phyloP scores from a whole-genome alignment of 1,140 invertebrate genomes.

The Holcopasites calliopsidis region DNA sequence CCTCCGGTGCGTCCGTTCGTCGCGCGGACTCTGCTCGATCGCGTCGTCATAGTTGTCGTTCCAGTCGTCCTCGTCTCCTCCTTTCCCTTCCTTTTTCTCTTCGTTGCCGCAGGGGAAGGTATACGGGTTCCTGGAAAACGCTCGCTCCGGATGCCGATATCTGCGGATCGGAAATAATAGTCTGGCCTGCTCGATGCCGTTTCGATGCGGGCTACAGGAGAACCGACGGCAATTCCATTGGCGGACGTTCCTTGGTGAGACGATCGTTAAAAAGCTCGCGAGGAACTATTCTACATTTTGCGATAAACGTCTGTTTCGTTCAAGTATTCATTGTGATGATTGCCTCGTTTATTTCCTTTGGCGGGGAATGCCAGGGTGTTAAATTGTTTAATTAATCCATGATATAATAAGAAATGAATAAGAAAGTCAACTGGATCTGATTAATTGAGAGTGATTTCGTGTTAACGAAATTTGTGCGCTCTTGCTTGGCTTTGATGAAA shows the following conservation, averaged over 20 bases:
- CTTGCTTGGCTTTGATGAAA: no score
- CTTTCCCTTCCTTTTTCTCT: slow-evolving; percentile 7
- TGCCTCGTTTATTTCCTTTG: no score
- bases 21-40: background rate
- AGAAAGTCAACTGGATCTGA: no score
- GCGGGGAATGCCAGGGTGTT: no score
- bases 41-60: background rate
- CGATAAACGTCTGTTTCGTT: no score
- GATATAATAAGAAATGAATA: no score
- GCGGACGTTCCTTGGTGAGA: background rate
- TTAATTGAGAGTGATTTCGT: no score
- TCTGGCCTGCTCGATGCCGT: background rate
- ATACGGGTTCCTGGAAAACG: slow-evolving; percentile 37
- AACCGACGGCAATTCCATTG: background rate
- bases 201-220: no score
- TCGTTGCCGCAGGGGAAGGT: background rate
- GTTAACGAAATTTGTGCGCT: no score
- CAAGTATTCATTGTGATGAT: no score
- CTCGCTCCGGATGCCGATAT: slow-evolving; percentile 9
- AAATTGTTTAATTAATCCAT: no score
- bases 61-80: background rate
- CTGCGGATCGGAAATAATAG: slow-evolving; percentile 26
- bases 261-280: background rate
- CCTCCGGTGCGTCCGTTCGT: background rate
- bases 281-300: no score